A percentile compares a stretch with the other conserved stretches of the same genome.
phyloP scores from a whole-genome alignment of 2,888 invertebrate genomes.

The Zygaena filipendulae region DNA sequence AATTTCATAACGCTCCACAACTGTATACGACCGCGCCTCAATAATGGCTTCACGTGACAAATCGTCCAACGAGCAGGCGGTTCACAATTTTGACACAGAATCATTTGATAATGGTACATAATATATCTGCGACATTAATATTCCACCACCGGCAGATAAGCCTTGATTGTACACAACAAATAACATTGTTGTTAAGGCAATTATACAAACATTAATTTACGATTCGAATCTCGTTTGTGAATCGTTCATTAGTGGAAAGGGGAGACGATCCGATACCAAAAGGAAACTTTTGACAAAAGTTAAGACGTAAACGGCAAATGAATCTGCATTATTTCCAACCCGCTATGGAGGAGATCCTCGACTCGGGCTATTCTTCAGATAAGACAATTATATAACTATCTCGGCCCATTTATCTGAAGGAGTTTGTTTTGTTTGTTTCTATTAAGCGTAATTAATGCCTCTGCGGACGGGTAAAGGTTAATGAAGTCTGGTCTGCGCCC shows the following conservation, averaged over 20 bases:
- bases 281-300: slow-evolving; percentile 54
- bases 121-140: slow-evolving; percentile 15
- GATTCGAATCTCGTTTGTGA: slow-evolving; percentile 48
- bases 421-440: slow-evolving; percentile 61
- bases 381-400: slow-evolving; percentile 62
- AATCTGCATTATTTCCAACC: slow-evolving; percentile 44
- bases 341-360: slow-evolving; percentile 16
- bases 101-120: slow-evolving; percentile 11
- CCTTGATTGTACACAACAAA: too few species aligned
- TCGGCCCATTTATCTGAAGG: slow-evolving; percentile 51
- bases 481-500: slow-evolving; percentile 32
- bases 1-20: slow-evolving; percentile 5
- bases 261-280: slow-evolving; percentile 30
- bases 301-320: slow-evolving; percentile 50
- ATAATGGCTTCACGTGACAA: slow-evolving; percentile 12
- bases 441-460: slow-evolving; percentile 57
- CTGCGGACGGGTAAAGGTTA: slow-evolving; percentile 48
- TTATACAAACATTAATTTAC: slow-evolving; percentile 30
- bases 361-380: slow-evolving; percentile 33
- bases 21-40: slow-evolving; percentile 5
- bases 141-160: slow-evolving; percentile 1
- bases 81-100: slow-evolving; percentile 7
- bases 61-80: slow-evolving; percentile 6
- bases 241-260: slow-evolving; percentile 50
- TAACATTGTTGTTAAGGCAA: slow-evolving; percentile 41